Conservation (phyloP, 1,140 invertebrate genomes). For the Tetramorium simillimum region DNA sequence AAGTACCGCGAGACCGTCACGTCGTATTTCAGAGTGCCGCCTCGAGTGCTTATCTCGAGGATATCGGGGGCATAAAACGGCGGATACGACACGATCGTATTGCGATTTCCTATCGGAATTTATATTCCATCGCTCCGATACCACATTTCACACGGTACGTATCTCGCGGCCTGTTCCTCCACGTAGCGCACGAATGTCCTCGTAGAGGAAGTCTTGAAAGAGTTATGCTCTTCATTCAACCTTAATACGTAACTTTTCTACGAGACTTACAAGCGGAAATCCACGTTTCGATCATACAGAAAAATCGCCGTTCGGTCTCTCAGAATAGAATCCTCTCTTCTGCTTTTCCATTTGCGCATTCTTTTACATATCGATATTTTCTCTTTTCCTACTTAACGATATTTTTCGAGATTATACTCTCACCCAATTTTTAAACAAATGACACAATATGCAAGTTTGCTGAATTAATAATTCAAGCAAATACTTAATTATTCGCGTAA, state of each 20-base stretch:
- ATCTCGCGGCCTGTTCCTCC: conserved; percentile 23
- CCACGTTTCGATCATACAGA: conserved; percentile 19
- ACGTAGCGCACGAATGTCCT: not conserved
- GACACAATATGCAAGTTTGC: not conserved
- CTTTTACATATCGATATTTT: not conserved
- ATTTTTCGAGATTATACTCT: not conserved
- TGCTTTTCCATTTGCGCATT: not conserved
- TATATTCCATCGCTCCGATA: conserved; percentile 50
- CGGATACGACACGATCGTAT: conserved; percentile 49
- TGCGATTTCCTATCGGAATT: conserved; percentile 57
- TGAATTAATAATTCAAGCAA: not conserved
- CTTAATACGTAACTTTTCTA: conserved; percentile 44
- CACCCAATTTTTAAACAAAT: not conserved
- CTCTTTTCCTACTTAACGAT: not conserved
- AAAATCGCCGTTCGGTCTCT: conserved; percentile 28
- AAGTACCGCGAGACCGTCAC: conserved; percentile 1
- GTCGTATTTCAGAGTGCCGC: conserved; percentile 32
- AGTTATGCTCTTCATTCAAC: conserved; percentile 46
- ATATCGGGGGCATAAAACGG: conserved; percentile 43
- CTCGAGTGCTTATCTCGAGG: conserved; percentile 38
- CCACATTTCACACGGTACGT: conserved; percentile 34
- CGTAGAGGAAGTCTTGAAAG: conserved; percentile 32
- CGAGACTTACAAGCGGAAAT: conserved; percentile 30
- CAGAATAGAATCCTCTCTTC: not conserved
- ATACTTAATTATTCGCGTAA: conserved; percentile 10